phyloP scores from a whole-genome alignment of 2,113 vertebrate genomes.

The Gymnobelideus leadbeateri region DNA sequence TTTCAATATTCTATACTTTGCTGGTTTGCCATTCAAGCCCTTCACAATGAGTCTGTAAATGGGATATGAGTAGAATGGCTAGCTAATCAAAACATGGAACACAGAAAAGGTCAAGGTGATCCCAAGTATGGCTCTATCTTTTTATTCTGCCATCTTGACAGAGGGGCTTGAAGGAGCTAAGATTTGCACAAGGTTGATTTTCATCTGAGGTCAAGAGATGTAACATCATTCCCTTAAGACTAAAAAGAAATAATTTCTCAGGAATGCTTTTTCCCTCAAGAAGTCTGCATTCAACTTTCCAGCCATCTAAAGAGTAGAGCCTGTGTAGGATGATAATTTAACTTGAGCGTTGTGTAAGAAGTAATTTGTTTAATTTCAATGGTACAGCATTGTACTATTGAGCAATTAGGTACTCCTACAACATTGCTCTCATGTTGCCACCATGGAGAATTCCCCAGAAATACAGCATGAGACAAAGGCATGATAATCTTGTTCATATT shows the following conservation, averaged over 20 bases:
- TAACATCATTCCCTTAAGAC: slow-evolving; percentile 45
- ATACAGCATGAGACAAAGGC: background rate
- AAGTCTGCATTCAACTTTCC: background rate
- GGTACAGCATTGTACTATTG: background rate
- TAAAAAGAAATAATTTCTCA: background rate
- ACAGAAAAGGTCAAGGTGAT: slow-evolving; percentile 81
- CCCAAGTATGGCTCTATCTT: slow-evolving; percentile 58
- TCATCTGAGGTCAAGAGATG: background rate
- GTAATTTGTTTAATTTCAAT: background rate
- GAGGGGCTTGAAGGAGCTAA: slow-evolving; percentile 57
- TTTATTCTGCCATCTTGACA: slow-evolving; percentile 47
- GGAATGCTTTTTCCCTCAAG: background rate
- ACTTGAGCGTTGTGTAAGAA: background rate
- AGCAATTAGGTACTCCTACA: background rate
- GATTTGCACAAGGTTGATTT: slow-evolving; percentile 38
- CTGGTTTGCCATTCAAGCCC: slow-evolving; percentile 75
- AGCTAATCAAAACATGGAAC: slow-evolving; percentile 76
- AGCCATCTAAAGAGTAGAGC: background rate
- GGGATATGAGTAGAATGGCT: slow-evolving; percentile 66
- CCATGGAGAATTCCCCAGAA: background rate
- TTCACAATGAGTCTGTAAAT: slow-evolving; percentile 63
- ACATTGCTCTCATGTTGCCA: background rate
- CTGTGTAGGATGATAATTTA: background rate
- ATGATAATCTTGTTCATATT: slow-evolving; percentile 22
- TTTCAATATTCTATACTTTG: slow-evolving; percentile 75